Evolutionary conservation across 2,113 vertebrate genomes (phyloP).

Genomic region (Petrocephalus zakoni): DNA sequence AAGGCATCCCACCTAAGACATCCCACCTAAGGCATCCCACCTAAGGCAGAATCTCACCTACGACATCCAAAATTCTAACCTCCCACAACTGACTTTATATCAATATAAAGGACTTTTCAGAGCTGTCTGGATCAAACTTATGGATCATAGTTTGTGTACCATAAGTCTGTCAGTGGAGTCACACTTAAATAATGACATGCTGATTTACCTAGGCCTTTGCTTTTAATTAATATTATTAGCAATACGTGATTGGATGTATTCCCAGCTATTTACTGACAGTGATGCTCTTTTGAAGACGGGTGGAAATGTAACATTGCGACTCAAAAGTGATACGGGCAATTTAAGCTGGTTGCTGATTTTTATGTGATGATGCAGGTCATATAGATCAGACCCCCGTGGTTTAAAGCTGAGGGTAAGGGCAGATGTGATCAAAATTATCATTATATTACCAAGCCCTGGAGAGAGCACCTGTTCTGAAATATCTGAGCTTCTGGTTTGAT

Average conservation of each 20-base stretch:
- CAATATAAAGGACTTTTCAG: no score
- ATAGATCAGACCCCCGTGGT: not conserved
- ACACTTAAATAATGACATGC: not conserved
- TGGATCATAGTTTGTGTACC: not conserved
- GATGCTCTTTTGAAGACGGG: not conserved
- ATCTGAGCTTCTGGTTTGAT: not conserved
- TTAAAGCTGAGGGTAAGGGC: not conserved
- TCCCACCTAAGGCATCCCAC: no score
- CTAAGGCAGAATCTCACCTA: no score
- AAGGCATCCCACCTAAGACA: no score
- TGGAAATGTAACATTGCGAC: not conserved
- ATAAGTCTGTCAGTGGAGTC: not conserved
- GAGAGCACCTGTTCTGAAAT: not conserved
- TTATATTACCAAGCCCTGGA: not conserved
- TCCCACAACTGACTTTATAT: no score
- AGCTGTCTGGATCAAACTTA: no score
- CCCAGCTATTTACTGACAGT: not conserved
- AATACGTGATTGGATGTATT: not conserved
- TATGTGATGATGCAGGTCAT: not conserved
- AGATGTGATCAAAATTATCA: not conserved
- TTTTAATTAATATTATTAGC: not conserved
- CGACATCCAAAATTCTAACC: no score
- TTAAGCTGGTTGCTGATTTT: not conserved
- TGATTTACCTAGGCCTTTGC: not conserved
- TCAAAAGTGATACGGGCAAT: not conserved